phyloP scores from a whole-genome alignment of 2,888 invertebrate genomes.

The Chirona hameri region DNA sequence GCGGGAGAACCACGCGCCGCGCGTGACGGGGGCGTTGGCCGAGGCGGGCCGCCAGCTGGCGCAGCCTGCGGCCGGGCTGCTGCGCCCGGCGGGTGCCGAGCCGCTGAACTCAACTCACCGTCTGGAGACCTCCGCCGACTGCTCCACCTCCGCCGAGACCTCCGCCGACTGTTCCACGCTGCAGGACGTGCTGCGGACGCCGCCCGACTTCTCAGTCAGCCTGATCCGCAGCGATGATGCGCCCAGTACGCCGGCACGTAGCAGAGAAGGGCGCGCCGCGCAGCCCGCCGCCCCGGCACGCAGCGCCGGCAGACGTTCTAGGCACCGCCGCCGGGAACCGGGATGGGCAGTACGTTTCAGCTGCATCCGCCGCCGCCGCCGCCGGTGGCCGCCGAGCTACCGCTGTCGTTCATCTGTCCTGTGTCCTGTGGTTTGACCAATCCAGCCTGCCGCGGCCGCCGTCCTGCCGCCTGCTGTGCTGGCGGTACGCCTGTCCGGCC shows the following conservation, averaged over 20 bases:
- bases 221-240: not conserved
- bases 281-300: not conserved
- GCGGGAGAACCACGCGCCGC: not conserved
- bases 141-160: no score
- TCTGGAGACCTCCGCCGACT: constrained; percentile 4
- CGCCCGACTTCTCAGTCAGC: constrained; percentile 23
- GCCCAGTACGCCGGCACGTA: not conserved
- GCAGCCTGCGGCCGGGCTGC: not conserved
- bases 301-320: constrained; percentile 26
- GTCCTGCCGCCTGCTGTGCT: constrained; percentile 29
- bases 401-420: no score
- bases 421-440: no score
- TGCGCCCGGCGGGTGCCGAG: not conserved
- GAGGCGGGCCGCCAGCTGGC: not conserved
- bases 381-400: constrained; percentile 31
- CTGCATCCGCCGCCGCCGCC: not conserved
- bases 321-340: not conserved
- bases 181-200: constrained; percentile 12
- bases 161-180: no score
- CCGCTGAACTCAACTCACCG: constrained; percentile 25
- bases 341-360: not conserved
- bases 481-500: not conserved
- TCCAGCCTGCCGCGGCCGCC: constrained; percentile 34
- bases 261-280: not conserved
- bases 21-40: not conserved